Conservation (phyloP, 1,140 invertebrate genomes). For the Plodia interpunctella region DNA sequence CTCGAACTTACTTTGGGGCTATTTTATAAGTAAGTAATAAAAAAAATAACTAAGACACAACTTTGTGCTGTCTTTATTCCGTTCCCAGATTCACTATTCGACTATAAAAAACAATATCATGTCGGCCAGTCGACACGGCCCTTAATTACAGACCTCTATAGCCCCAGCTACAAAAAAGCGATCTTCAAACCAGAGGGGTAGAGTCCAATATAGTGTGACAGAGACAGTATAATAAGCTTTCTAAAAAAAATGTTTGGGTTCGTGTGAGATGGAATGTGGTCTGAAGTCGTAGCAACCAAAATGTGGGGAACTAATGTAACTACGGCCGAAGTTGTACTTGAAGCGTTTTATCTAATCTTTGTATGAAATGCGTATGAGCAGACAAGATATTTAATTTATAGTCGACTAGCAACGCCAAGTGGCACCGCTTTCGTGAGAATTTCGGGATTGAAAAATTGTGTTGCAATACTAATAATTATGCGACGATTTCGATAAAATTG, state of each 20-base stretch:
- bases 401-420: not conserved
- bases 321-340: not conserved
- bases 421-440: no score
- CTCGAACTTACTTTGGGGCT: no score
- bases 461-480: no score
- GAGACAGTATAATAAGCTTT: slow-evolving; percentile 51
- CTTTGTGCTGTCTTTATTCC: not conserved
- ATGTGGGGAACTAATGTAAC: slow-evolving; percentile 29
- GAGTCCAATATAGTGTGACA: slow-evolving; percentile 26
- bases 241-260: slow-evolving; percentile 60
- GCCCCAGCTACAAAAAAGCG: slow-evolving; percentile 17
- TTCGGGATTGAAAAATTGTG: no score
- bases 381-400: not conserved
- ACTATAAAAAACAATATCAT: slow-evolving; percentile 70
- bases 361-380: not conserved
- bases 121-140: slow-evolving; percentile 44
- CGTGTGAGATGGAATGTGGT: slow-evolving; percentile 54
- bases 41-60: not conserved
- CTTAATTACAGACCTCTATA: slow-evolving; percentile 57
- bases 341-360: not conserved
- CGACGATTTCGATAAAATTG: no score
- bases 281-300: slow-evolving; percentile 40
- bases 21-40: no score
- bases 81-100: slow-evolving; percentile 53
- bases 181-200: slow-evolving; percentile 24